Evolutionary conservation across 2,888 invertebrate species (phyloP), one percentile per base, ranked within the genome.

Genomic region (Lycocerus yunnanus): DNA sequence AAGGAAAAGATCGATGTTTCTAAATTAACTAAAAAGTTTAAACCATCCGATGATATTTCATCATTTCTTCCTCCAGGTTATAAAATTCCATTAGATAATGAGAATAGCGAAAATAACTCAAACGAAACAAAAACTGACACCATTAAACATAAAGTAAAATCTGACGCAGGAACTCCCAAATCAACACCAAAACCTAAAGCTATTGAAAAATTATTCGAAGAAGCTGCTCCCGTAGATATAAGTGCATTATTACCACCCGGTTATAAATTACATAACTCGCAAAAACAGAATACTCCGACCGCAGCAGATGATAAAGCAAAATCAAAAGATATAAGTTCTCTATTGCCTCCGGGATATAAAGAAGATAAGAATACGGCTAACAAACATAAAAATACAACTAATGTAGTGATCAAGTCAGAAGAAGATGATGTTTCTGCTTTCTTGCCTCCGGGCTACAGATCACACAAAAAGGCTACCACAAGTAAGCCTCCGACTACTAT

Each of bases 41-140:
- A 84, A 80, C 83, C 83, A 10, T 24, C 21, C 60, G 85, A 84
- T 74, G 84, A 85, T 80, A 81, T 92, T 0, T 90, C 88, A 79
- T 90, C 91, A 79, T 88, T 93, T 68, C 86, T 93, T 75, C 93
- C 93, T 14, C 90, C 92, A 11, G 92, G 92, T 3, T 94, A 90
- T 81, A 93, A 92, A 80, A 72, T 15, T 77, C 80, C 69, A 63
- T 43, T 6, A 43, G n/a, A 43, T 43, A n/a, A n/a, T 6, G n/a
- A 43, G 1, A n/a, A 43, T 5, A 8, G 5, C 1, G 43, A 43
- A 43, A 43, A 10, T 43, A 43, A n/a, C n/a, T 81, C 76, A 78
- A 66, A 73, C 3, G 71, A 73, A 66, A 75, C 81, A n/a, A 80
- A 81, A 60, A 78, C 81, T 73, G n/a, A n/a, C n/a, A n/a, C 43